These are phyloP conservation scores for Dunckerocampus dactyliophorus DNA, from an alignment of 2,113 vertebrate genomes.

Conservation along the genomic window DNA sequence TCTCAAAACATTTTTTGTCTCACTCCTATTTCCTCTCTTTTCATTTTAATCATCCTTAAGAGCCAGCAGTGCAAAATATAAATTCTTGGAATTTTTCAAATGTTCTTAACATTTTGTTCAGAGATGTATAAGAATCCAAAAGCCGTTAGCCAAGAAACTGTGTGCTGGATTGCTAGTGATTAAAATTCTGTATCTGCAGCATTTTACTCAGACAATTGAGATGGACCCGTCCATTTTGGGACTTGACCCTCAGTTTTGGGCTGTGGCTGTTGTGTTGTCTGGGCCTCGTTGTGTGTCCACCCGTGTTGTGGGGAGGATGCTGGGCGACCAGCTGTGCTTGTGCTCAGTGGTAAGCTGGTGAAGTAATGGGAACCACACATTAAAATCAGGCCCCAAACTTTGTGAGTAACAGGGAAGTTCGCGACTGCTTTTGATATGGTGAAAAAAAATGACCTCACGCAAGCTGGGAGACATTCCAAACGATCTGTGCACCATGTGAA, in stretches of 20 bases:
- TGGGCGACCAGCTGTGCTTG: slow-evolving; percentile 43
- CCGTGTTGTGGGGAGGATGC: slow-evolving; percentile 37
- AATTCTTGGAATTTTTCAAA: too few species aligned
- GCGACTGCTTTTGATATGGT: slow-evolving; percentile 50
- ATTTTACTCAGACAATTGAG: too few species aligned
- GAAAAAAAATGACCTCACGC: slow-evolving; percentile 56
- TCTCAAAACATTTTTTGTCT: too few species aligned
- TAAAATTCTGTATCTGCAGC: slow-evolving; percentile 44
- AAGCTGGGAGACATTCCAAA: slow-evolving; percentile 38
- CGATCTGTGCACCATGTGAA: slow-evolving; percentile 51
- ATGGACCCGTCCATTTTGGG: too few species aligned
- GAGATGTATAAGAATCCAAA: too few species aligned
- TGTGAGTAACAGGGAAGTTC: slow-evolving; percentile 62
- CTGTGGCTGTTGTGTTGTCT: not conserved
- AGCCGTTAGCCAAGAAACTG: slow-evolving; percentile 22
- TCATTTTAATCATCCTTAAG: too few species aligned
- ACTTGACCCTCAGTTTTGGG: not conserved
- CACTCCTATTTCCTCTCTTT: too few species aligned
- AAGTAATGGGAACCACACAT: slow-evolving; percentile 50
- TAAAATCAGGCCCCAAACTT: slow-evolving; percentile 24
- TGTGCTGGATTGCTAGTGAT: slow-evolving; percentile 26
- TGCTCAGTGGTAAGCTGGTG: slow-evolving; percentile 34
- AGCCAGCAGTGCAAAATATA: too few species aligned
- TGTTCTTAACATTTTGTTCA: too few species aligned
- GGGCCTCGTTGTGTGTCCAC: not conserved